phyloP scores from a whole-genome alignment of 2,113 vertebrate genomes.

The Antennarius striatus region DNA sequence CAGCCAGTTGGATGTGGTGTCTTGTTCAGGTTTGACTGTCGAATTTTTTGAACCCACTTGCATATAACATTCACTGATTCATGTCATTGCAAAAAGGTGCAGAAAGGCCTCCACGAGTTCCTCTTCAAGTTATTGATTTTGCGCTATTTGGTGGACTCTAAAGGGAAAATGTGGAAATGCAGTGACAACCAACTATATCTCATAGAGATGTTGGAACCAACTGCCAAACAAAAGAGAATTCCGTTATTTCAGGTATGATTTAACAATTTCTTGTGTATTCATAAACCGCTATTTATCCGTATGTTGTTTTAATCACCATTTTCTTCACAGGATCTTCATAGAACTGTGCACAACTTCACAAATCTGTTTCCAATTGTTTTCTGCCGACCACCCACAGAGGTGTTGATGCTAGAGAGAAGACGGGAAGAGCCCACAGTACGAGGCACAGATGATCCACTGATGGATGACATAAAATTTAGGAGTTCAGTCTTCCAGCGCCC shows the following conservation, averaged over 20 bases:
- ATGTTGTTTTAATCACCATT: slow-evolving; percentile 3
- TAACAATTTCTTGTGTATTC: neutral
- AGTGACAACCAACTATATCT: slow-evolving; percentile 86
- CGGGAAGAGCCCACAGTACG: slow-evolving; percentile 39
- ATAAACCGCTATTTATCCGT: neutral
- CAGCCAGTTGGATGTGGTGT: no score
- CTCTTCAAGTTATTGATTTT: slow-evolving; percentile 92
- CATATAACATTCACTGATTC: slow-evolving; percentile 1
- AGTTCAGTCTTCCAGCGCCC: slow-evolving; percentile 91
- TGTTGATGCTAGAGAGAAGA: slow-evolving; percentile 75
- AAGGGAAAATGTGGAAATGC: slow-evolving; percentile 90
- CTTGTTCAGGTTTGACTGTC: no score
- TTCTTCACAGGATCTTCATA: slow-evolving; percentile 46
- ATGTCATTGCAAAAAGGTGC: slow-evolving; percentile 79
- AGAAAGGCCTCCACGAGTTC: slow-evolving; percentile 86
- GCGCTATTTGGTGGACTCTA: slow-evolving; percentile 84
- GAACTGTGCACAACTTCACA: slow-evolving; percentile 72
- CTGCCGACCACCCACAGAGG: slow-evolving; percentile 90
- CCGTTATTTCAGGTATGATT: slow-evolving; percentile 71
- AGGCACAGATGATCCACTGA: slow-evolving; percentile 75
- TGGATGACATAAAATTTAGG: slow-evolving; percentile 86
- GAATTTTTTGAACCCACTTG: rapidly evolving
- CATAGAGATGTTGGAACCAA: slow-evolving; percentile 85
- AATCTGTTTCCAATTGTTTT: slow-evolving; percentile 89
- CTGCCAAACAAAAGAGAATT: slow-evolving; percentile 47